Percentiles rank a stretch among this genome's conserved stretches.
phyloP scores from a whole-genome alignment of 2,113 vertebrate genomes.

The Merops nubicus region DNA sequence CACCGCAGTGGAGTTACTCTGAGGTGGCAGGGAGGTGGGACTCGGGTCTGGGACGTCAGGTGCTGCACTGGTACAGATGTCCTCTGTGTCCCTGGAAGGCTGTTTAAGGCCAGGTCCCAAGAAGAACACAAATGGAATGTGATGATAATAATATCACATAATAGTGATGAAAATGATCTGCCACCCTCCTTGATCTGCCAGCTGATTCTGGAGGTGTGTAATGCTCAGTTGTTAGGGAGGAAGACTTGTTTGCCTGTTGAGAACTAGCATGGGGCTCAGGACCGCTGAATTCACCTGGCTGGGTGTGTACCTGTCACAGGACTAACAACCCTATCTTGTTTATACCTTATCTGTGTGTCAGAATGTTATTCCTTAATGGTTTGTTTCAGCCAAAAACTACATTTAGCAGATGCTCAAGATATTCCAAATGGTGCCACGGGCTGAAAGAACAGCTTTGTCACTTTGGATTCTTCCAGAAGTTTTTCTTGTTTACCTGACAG shows the following conservation, averaged over 20 bases:
- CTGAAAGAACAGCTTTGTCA: conserved; percentile 64
- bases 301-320: background rate
- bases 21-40: background rate
- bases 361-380: conserved; percentile 74
- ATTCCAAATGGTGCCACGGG: conserved; percentile 83
- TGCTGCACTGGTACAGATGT: too few species aligned
- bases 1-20: background rate
- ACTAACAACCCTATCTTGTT: background rate
- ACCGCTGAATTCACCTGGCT: background rate
- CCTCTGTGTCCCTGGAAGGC: background rate
- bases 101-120: background rate
- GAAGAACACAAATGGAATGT: background rate
- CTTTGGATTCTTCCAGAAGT: background rate
- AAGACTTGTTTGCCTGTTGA: background rate
- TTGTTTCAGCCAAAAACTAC: conserved; percentile 90
- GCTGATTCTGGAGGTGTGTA: background rate
- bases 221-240: background rate
- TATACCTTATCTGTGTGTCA: background rate
- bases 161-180: background rate
- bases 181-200: background rate
- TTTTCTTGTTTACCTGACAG: conserved; percentile 7
- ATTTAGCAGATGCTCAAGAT: conserved; percentile 92
- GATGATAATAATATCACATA: background rate
- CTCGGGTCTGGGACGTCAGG: background rate
- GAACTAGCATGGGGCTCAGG: background rate